A percentile compares a stretch with the other conserved stretches of the same genome.
These are phyloP conservation scores for Aphodius granarius DNA, from an alignment of 2,888 invertebrate genomes.

Conservation along the genomic window DNA sequence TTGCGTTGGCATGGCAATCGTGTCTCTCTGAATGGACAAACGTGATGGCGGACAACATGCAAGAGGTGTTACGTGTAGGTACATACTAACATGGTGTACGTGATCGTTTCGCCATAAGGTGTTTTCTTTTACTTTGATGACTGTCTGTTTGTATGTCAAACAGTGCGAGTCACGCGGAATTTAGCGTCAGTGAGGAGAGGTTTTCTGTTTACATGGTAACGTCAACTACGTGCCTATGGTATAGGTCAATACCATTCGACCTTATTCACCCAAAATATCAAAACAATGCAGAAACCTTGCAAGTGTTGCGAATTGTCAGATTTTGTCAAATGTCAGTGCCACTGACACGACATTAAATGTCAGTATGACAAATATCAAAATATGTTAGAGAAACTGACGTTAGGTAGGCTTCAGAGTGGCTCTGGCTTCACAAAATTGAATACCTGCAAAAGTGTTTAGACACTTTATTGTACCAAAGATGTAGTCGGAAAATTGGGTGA, in stretches of 20 bases:
- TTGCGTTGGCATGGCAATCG: background rate
- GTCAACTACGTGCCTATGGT: background rate
- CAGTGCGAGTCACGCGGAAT: background rate
- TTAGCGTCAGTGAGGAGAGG: background rate
- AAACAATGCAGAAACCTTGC: background rate
- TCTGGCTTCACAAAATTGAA: no score
- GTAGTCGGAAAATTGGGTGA: no score
- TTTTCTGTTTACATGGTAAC: background rate
- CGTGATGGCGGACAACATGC: constrained; percentile 2
- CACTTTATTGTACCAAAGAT: no score
- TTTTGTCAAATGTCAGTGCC: no score
- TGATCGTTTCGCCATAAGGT: background rate
- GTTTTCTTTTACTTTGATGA: background rate
- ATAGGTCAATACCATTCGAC: background rate
- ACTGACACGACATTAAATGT: no score
- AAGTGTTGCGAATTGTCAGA: no score
- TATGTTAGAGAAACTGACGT: no score
- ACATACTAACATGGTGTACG: constrained; percentile 12
- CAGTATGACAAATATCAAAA: no score
- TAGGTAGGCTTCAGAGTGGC: no score
- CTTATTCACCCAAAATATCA: no score
- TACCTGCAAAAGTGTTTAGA: no score
- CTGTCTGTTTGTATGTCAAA: background rate
- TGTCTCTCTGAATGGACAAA: background rate
- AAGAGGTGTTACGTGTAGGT: constrained; percentile 15